Evolutionary conservation across 2,888 invertebrate genomes (phyloP), one percentile per base, ranked within the genome.

Genomic region (Drosophila phalerata): DNA sequence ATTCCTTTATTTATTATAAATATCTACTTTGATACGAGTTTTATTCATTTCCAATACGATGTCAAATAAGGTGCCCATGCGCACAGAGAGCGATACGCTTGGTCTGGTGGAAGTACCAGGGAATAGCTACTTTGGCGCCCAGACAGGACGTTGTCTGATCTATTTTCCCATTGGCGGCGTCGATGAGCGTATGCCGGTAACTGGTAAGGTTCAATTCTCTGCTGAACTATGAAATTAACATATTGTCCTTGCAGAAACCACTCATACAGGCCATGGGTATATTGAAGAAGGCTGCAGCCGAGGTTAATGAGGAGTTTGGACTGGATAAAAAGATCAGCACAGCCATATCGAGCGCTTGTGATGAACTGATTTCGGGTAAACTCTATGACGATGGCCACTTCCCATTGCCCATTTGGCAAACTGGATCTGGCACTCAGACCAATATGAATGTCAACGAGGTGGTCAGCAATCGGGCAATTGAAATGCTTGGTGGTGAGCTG

Each of bases 391-490:
- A 98, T n/a, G 82, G 84, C 0, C 98, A 99, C 93, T 99, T 99
- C 91, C 99, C 99, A 0, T 93, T 99, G 34, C 98, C 98, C 71
- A 97, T 99, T 89, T 99, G 99, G 99, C 99, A 99, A 94, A 99
- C 99, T 0, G 99, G 99, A 3, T 98, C 98, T 28, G 99, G 99
- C 10, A 99, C 99, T 0, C 99, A 99, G 93, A 96, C 96, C 52
- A 99, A 99, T 93, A 99, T 99, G 99, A 99, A 99, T 93, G 96
- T 97, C 1, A 99, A 99, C 92, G 99, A 99, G 94, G 96, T 89
- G 75, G 77, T 98, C 57, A 94, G 97, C 30, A 98, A 98, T 93
- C 94, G 97, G 40, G 98, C 98, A 0, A 98, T 97, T 88, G 96
- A 98, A 92, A 93, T 97, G 25, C 86, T 97, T 38, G 97, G 97